phyloP scores from a whole-genome alignment of 2,888 invertebrate species.

The Leucoptera coffeella region DNA sequence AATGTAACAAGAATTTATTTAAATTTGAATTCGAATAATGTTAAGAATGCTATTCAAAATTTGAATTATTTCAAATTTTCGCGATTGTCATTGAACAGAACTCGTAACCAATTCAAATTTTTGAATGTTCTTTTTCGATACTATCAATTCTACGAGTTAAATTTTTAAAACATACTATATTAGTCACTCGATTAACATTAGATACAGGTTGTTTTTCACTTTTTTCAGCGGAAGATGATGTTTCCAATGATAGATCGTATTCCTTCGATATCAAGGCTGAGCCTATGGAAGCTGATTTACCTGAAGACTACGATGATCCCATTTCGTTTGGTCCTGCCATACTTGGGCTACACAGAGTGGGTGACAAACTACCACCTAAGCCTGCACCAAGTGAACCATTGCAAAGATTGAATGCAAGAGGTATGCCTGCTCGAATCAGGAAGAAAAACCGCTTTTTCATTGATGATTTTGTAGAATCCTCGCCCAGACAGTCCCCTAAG shows the following conservation, averaged over 20 bases:
- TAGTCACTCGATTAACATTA: no score
- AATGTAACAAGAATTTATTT: no score
- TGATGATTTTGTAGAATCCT: slow-evolving; percentile 79
- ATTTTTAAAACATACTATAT: no score
- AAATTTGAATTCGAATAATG: no score
- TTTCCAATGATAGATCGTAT: slow-evolving; percentile 17
- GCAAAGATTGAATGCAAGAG: slow-evolving; percentile 75
- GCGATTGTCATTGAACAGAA: not conserved
- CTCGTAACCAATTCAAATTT: not conserved
- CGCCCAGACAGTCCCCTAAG: slow-evolving; percentile 65
- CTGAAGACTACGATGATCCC: slow-evolving; percentile 62
- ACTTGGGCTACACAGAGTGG: slow-evolving; percentile 74
- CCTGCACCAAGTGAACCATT: slow-evolving; percentile 67
- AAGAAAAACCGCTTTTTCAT: slow-evolving; percentile 86
- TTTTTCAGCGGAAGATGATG: slow-evolving; percentile 21
- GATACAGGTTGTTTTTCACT: no score
- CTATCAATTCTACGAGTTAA: no score
- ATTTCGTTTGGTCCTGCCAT: slow-evolving; percentile 74
- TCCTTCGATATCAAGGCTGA: slow-evolving; percentile 47
- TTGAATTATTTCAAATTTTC: slow-evolving; percentile 50
- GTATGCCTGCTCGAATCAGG: slow-evolving; percentile 85
- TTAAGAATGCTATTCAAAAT: slow-evolving; percentile 28
- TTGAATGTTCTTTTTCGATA: no score
- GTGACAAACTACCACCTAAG: slow-evolving; percentile 66
- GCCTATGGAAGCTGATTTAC: slow-evolving; percentile 58